Base-by-base conservation (phyloP, 2,797 vertebrate genomes). In the Dermochelys coriacea region DNA sequence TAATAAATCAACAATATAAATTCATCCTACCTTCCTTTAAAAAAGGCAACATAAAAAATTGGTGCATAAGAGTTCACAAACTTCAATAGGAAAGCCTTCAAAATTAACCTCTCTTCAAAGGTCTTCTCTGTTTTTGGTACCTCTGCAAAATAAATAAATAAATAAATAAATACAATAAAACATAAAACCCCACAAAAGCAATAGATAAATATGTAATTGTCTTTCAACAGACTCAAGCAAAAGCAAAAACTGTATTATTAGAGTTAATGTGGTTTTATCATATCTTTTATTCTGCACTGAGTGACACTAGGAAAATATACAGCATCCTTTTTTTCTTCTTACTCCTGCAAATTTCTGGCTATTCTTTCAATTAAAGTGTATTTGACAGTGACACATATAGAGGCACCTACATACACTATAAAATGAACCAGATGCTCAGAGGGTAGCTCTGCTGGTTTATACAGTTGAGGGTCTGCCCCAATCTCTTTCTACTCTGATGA, bases 41-140 rank as follows among this genome's bases (percentile, higher is more conserved):
- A 99, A 98, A 99, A 99, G 96, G 99, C 99, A 98, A 99, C 99
- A 29, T 99, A 99, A 98, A 99, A 99, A 98, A 99, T 99, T 29
- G 99, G 99, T 55, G 99, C 99, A 95, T 99, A 99, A 88, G 99
- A 98, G 91, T 99, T 99, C 98, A 99, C 99, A 97, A 99, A 99
- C 97, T 99, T 99, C 59, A 99, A 98, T 83, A 99, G 98, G 96
- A 99, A 99, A 87, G 99, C 99, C 96, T 99, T 99, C 93, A 99
- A 98, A 96, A 99, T 99, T 96, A 99, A 93, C 80, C 98, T 99
- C 88, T 99, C 99, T 97, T 99, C 99, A 98, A 99, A 99, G 5
- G 98, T 98, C 92, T 99, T 99, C 59, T 99, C 99, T 84, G 99
- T 99, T 98, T 99, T 99, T 1, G 99, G 99, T 93, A 99, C 98